These are phyloP conservation scores for Enteromius paludinosus DNA, from an alignment of 2,797 vertebrate genomes.

Conservation along the genomic window DNA sequence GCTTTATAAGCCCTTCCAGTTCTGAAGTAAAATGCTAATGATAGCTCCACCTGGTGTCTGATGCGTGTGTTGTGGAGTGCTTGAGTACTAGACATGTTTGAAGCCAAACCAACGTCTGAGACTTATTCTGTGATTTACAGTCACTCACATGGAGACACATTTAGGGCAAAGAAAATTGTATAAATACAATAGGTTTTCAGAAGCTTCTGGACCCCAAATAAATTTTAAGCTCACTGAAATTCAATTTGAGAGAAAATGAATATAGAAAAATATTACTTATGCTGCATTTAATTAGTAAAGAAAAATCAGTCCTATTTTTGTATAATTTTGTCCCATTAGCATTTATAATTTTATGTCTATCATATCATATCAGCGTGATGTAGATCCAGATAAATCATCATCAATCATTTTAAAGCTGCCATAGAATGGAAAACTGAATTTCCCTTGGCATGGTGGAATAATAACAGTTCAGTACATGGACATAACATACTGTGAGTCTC, in stretches of 20 bases:
- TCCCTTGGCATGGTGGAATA: no score
- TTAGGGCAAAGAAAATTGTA: neutral
- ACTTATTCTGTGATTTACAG: neutral
- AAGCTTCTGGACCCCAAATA: neutral
- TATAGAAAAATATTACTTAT: neutral
- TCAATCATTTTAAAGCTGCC: no score
- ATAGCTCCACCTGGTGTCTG: conserved; percentile 1
- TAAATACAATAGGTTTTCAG: no score
- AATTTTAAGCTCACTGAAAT: neutral
- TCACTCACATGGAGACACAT: neutral
- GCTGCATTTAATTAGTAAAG: neutral
- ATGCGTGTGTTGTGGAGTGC: neutral
- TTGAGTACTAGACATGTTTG: neutral
- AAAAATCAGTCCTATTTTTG: neutral
- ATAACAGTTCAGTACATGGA: no score
- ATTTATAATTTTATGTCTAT: neutral
- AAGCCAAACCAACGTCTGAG: neutral
- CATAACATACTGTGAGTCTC: no score
- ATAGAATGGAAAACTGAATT: no score
- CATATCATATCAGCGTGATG: neutral
- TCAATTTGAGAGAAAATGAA: neutral
- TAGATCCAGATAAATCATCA: neutral
- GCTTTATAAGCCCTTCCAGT: neutral
- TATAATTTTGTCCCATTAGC: neutral
- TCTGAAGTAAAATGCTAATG: neutral